These are phyloP conservation scores for Ginglymostoma cirratum DNA, from an alignment of 2,113 vertebrate genomes.

Conservation along the genomic window DNA sequence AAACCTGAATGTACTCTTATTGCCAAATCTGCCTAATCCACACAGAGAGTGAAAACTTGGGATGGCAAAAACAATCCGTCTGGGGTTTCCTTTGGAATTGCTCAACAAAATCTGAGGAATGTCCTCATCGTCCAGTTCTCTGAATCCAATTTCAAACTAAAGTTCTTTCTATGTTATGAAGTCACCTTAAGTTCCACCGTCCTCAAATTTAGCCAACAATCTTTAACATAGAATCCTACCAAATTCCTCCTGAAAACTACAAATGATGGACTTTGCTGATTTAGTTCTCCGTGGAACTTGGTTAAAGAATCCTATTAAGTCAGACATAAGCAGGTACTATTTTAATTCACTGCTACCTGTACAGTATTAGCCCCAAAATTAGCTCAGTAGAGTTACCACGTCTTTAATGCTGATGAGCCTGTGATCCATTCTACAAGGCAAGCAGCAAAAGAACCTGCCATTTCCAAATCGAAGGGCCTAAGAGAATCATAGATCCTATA, in stretches of 20 bases:
- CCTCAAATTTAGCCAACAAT: neutral
- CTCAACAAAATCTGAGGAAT: neutral
- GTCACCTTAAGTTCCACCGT: too few relatives aligned
- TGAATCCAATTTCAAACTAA: too few relatives aligned
- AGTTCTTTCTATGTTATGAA: too few relatives aligned
- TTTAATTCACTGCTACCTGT: neutral
- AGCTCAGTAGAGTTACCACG: neutral
- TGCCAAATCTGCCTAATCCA: neutral
- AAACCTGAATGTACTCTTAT: neutral
- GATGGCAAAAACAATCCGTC: neutral
- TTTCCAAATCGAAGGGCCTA: neutral
- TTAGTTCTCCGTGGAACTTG: neutral
- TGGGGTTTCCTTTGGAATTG: neutral
- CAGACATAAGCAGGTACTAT: neutral
- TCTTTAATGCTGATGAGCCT: neutral
- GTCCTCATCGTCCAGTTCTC: too few relatives aligned
- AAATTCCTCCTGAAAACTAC: neutral
- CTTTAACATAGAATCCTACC: neutral
- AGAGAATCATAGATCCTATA: too few relatives aligned
- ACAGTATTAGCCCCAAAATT: neutral
- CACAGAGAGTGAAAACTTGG: neutral
- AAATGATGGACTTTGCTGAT: neutral
- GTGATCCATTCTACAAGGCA: neutral
- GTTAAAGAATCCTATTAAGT: neutral
- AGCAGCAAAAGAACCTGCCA: too few relatives aligned